Percentiles rank a stretch among this genome's conserved stretches.
Conservation (phyloP, 1,140 invertebrate genomes). For the Drosophila punjabiensis region DNA sequence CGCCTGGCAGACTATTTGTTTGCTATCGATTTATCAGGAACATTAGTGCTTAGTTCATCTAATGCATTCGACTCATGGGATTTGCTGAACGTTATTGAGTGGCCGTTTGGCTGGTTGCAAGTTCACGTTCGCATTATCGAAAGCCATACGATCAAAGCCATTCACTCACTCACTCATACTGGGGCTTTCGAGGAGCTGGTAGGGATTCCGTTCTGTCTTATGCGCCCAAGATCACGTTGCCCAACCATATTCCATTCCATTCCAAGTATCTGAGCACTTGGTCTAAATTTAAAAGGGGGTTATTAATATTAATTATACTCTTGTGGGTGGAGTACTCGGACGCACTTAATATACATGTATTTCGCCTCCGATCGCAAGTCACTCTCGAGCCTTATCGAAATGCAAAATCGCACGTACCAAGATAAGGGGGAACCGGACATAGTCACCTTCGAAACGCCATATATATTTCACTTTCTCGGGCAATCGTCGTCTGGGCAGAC, state of each 20-base stretch:
- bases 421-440: slow-evolving; percentile 41
- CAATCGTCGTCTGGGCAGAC: slow-evolving; percentile 6
- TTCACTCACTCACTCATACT: slow-evolving; percentile 10
- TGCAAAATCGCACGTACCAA: slow-evolving; percentile 56
- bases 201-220: slow-evolving; percentile 14
- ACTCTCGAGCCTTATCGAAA: slow-evolving; percentile 34
- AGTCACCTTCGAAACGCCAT: not conserved
- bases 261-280: slow-evolving; percentile 2
- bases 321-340: slow-evolving; percentile 29
- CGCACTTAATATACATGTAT: slow-evolving; percentile 35
- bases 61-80: slow-evolving; percentile 63
- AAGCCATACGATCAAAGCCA: slow-evolving; percentile 24
- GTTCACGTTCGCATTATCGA: slow-evolving; percentile 50
- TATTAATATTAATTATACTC: slow-evolving; percentile 61
- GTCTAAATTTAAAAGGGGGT: slow-evolving; percentile 36
- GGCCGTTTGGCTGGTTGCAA: slow-evolving; percentile 20
- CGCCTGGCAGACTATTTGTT: slow-evolving; percentile 42
- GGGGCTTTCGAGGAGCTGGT: not conserved
- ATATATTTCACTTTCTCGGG: not conserved
- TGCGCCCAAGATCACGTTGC: slow-evolving; percentile 47
- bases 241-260: slow-evolving; percentile 10
- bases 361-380: slow-evolving; percentile 36
- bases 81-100: slow-evolving; percentile 54
- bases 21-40: slow-evolving; percentile 58
- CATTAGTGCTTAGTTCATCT: slow-evolving; percentile 26